Conservation (phyloP, 2,113 vertebrate species). For the Arothron firmamentum region DNA sequence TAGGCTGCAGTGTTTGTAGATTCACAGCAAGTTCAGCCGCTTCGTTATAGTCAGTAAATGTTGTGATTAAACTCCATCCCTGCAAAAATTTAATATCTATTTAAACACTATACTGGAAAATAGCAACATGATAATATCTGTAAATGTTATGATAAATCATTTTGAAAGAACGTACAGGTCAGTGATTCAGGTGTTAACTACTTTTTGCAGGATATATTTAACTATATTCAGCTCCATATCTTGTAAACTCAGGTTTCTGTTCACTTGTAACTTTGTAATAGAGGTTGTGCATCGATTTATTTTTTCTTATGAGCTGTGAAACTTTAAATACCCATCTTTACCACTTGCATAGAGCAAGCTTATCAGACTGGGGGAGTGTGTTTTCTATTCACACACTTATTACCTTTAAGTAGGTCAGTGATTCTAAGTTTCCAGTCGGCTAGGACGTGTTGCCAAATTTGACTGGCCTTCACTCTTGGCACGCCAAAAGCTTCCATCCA, state of each 20-base stretch:
- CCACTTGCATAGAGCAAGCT: neutral
- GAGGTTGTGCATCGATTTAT: neutral
- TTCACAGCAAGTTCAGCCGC: too few relatives aligned
- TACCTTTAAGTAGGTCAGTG: conserved; percentile 31
- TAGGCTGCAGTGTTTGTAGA: too few relatives aligned
- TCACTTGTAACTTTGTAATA: neutral
- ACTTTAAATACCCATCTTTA: neutral
- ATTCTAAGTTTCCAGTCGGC: conserved; percentile 28
- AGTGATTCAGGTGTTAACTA: too few relatives aligned
- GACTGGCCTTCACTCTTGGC: conserved; percentile 17
- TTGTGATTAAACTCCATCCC: too few relatives aligned
- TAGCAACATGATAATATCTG: too few relatives aligned
- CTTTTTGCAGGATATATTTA: neutral
- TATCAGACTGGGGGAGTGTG: conserved; percentile 2
- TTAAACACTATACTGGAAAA: too few relatives aligned
- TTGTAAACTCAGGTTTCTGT: too few relatives aligned
- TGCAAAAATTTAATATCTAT: too few relatives aligned
- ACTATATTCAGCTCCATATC: neutral
- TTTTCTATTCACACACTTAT: conserved; percentile 13
- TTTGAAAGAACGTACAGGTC: too few relatives aligned
- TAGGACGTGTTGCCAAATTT: conserved; percentile 14
- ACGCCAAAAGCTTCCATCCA: conserved; percentile 20
- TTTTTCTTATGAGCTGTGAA: neutral
- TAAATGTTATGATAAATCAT: too few relatives aligned
- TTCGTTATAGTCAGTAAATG: too few relatives aligned